Percentiles rank a stretch among this genome's conserved stretches.
These are phyloP conservation scores for Drosophila paulistorum DNA, from an alignment of 1,140 invertebrate genomes.

Conservation along the genomic window DNA sequence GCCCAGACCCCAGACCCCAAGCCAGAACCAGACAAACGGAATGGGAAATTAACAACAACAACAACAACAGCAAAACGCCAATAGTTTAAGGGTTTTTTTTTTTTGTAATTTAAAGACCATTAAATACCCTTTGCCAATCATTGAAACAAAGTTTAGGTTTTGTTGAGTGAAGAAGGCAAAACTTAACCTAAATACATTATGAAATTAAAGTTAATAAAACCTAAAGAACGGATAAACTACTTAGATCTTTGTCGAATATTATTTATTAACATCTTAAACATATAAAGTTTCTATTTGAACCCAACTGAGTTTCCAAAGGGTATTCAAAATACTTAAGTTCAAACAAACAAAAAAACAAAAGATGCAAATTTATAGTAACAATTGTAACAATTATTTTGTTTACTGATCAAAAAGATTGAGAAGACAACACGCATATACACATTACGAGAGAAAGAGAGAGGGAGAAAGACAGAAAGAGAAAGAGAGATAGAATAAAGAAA, in stretches of 20 bases:
- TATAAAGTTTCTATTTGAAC: too few relatives aligned
- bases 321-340: neutral
- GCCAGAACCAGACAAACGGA: neutral
- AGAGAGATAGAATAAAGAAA: too few relatives aligned
- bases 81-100: neutral
- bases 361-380: conserved; percentile 41
- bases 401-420: conserved; percentile 34
- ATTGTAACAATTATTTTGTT: conserved; percentile 60
- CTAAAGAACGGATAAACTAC: too few relatives aligned
- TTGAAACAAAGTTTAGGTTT: too few relatives aligned
- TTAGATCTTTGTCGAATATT: too few relatives aligned
- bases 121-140: neutral
- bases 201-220: too few relatives aligned
- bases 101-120: neutral
- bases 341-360: conserved; percentile 27
- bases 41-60: conserved; percentile 1
- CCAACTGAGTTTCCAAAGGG: neutral
- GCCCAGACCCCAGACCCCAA: conserved; percentile 13
- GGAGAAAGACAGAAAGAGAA: neutral
- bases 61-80: neutral
- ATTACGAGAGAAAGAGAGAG: neutral
- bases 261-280: too few relatives aligned
- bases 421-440: neutral
- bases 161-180: too few relatives aligned
- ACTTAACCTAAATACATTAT: too few relatives aligned